These are phyloP conservation scores for Muraenolepis orangiensis DNA, from an alignment of 2,797 vertebrate genomes.

Conservation along the genomic window DNA sequence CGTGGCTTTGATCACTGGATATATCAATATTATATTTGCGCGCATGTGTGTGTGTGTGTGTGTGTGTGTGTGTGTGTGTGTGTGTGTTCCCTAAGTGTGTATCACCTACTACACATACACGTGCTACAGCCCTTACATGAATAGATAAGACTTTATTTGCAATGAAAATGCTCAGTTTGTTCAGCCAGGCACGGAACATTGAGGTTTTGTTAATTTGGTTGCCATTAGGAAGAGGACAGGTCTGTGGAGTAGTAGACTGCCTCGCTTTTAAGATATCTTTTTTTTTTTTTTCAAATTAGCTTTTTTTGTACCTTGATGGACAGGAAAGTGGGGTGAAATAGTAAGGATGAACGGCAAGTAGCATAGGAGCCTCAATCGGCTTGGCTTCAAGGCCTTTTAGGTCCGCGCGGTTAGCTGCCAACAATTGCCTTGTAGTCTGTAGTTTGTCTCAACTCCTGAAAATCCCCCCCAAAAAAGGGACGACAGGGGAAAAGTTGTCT, in stretches of 20 bases:
- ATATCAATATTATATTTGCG: neutral
- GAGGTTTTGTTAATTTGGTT: neutral
- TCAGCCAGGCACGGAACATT: neutral
- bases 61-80: too few relatives aligned
- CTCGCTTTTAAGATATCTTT: too few relatives aligned
- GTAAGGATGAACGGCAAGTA: too few relatives aligned
- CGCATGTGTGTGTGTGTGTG: neutral
- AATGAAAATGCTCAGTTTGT: neutral
- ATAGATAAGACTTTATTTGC: neutral
- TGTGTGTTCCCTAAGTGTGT: neutral
- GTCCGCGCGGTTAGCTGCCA: too few relatives aligned
- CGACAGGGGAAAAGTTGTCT: neutral
- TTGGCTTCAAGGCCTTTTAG: too few relatives aligned
- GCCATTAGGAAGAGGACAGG: neutral
- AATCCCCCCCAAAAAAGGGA: neutral
- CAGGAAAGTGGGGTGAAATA: too few relatives aligned
- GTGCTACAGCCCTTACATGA: neutral
- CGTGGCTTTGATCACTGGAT: neutral
- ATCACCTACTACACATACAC: neutral
- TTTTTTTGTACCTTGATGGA: too few relatives aligned
- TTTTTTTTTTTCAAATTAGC: too few relatives aligned
- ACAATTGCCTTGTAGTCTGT: too few relatives aligned
- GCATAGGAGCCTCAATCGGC: too few relatives aligned
- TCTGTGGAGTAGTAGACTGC: neutral
- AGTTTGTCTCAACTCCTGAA: too few relatives aligned